These are phyloP conservation scores for Prietella phreatophila DNA, from an alignment of 2,113 vertebrate genomes.

Conservation along the genomic window DNA sequence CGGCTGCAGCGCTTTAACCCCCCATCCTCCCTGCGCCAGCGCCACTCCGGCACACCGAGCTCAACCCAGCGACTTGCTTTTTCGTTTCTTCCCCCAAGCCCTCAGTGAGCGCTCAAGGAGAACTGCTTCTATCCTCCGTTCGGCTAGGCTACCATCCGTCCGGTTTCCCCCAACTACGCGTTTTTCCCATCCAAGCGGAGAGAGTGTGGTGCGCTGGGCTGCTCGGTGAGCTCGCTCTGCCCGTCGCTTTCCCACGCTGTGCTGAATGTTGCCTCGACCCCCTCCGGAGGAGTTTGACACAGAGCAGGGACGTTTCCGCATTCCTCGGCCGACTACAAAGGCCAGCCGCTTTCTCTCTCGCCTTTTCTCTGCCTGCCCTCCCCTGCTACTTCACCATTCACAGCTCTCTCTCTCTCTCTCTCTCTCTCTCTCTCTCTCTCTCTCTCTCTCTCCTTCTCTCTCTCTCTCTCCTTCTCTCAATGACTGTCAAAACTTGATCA, in stretches of 20 bases:
- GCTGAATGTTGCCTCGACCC: constrained; percentile 96
- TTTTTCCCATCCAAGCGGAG: constrained; percentile 42
- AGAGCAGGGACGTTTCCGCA: constrained; percentile 98
- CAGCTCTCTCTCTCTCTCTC: constrained; percentile 77
- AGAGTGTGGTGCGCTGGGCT: constrained; percentile 6
- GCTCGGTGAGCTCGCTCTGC: constrained; percentile 68
- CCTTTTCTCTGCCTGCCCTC: constrained; percentile 84
- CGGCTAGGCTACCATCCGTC: constrained; percentile 10
- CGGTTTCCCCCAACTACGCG: constrained; percentile 35
- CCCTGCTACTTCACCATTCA: constrained; percentile 81
- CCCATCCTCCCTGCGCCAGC: constrained; percentile 72
- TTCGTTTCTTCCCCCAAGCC: background rate
- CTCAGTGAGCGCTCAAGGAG: background rate
- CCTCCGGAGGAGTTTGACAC: constrained; percentile 98
- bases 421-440: constrained; percentile 76
- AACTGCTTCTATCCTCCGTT: background rate
- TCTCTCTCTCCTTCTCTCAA: constrained; percentile 66
- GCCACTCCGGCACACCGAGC: constrained; percentile 18
- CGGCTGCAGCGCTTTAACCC: constrained; percentile 68
- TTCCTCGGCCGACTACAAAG: constrained; percentile 97
- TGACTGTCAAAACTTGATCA: constrained; percentile 75
- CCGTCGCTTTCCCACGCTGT: constrained; percentile 93
- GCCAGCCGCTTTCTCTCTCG: constrained; percentile 88
- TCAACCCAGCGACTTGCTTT: constrained; percentile 18
- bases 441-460: constrained; percentile 40